Evolutionary conservation across 2,113 vertebrate species (phyloP), one percentile per base, ranked within the genome.

Genomic region (Scolopax mira): DNA sequence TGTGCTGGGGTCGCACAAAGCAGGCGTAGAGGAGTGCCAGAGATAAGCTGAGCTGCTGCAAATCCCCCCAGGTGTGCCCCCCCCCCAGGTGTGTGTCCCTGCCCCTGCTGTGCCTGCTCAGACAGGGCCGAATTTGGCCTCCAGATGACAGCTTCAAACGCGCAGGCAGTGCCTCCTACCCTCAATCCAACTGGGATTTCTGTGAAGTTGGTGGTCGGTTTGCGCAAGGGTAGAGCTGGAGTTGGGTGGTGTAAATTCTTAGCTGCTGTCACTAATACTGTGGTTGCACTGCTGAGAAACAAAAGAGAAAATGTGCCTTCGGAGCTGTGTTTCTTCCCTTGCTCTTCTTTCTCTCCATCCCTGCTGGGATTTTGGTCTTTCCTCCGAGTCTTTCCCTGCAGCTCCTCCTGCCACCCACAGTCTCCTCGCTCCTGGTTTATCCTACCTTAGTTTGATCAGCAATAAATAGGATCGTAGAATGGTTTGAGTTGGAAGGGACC

Each of bases 261-360:
- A 55, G 41, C 86, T 93, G 41, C 74, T 90, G 86, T 92, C 75
- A 42, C 27, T 84, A 85, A 39, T 48, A 7, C 30, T 90, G 85
- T 33, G 70, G 88, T 86, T 83, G 37, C 54, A 71, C 25, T 62
- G 67, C 90, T 55, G 52, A 86, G 69, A 78, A 95, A 92, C 83
- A 93, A 90, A 95, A 48, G 65, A 71, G 83, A 86, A 94, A 93
- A 90, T 64, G 67, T 85, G 90, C 58, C 71, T 96, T 89, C 61
- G 42, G 85, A 89, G 60, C n/a, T 64, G 30, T 54, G 17, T 86
- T 90, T 84, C 71, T 81, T 62, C 37, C 55, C 6, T 75, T 67
- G 69, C 77, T 89, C 58, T n/a, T 91, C 64, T 57, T 88, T 86
- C 35, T 87, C 23, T 92, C 75, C 3, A 0, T 83, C 51, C 51